Evolutionary conservation across 2,888 invertebrate genomes (phyloP).

Genomic region (Cheilosia vernalis): DNA sequence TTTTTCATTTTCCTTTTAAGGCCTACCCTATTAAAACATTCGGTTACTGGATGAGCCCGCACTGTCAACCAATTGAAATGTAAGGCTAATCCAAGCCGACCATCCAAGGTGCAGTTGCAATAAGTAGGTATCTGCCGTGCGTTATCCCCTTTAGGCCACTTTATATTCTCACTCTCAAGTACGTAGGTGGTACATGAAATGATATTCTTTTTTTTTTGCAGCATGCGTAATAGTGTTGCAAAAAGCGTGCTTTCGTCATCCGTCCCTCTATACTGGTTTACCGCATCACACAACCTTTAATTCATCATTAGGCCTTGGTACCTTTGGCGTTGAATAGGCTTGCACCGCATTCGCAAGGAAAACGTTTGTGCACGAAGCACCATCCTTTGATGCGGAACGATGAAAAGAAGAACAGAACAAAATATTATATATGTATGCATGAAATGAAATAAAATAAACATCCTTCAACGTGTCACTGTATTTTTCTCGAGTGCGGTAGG

Average conservation of each 20-base stretch:
- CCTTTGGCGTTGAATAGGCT: constrained; percentile 3
- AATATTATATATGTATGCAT: constrained; percentile 3
- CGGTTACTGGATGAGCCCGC: neutral
- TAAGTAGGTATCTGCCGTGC: constrained; percentile 9
- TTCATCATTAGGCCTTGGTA: constrained; percentile 12
- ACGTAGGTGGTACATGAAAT: constrained; percentile 2
- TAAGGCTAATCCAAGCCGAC: constrained; percentile 11
- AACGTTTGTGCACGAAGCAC: constrained; percentile 3
- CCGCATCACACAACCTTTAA: constrained; percentile 5
- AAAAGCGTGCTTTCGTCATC: neutral
- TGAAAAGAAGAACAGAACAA: constrained; percentile 3
- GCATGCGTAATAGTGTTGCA: constrained; percentile 19
- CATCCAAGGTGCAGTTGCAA: neutral
- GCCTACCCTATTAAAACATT: neutral
- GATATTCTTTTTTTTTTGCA: neutral
- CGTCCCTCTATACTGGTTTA: neutral
- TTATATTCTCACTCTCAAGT: neutral
- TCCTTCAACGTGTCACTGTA: constrained; percentile 22
- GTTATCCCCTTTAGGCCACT: constrained; percentile 15
- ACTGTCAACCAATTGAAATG: constrained; percentile 22
- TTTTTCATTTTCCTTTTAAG: neutral
- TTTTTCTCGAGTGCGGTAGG: neutral
- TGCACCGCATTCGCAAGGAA: constrained; percentile 1
- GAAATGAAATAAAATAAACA: constrained; percentile 29
- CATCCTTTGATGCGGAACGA: constrained; percentile 26